Conservation (phyloP, 2,113 vertebrate genomes). For the Dipodomys spectabilis region DNA sequence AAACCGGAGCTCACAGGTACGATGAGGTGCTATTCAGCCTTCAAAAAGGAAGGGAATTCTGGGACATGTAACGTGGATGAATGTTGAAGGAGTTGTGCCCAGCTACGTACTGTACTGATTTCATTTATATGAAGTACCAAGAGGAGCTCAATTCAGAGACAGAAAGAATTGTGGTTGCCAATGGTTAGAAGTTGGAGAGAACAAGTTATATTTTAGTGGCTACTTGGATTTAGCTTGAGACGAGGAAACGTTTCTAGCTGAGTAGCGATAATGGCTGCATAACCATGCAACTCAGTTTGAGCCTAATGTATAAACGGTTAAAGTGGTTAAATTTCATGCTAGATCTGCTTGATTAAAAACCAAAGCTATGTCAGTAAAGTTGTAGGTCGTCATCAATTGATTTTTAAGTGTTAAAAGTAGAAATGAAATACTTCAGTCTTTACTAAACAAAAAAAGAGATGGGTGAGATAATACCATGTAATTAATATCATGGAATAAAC, state of each 20-base stretch:
- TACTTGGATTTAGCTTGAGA: not conserved
- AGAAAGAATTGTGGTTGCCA: not conserved
- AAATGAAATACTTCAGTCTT: conserved; percentile 2
- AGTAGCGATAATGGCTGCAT: not conserved
- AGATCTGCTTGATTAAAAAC: not conserved
- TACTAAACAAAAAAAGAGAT: not conserved
- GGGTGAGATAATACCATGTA: not conserved
- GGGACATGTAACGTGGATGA: not conserved
- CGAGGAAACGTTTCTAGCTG: not conserved
- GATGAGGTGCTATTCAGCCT: not conserved
- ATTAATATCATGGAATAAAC: not conserved
- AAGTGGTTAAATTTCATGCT: not conserved
- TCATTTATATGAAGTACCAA: not conserved
- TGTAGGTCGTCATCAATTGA: not conserved
- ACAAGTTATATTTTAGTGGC: not conserved
- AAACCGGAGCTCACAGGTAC: not conserved
- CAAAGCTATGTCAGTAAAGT: not conserved
- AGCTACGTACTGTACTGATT: not conserved
- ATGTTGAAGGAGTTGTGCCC: not conserved
- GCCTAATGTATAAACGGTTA: not conserved
- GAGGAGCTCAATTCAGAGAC: not conserved
- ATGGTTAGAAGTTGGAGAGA: fast-evolving
- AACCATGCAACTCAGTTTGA: not conserved
- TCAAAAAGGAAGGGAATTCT: not conserved
- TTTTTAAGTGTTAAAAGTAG: not conserved